A percentile compares a stretch with the other conserved stretches of the same genome.
Evolutionary conservation across 2,888 invertebrate genomes (phyloP).

Genomic region (Arctia plantaginis): DNA sequence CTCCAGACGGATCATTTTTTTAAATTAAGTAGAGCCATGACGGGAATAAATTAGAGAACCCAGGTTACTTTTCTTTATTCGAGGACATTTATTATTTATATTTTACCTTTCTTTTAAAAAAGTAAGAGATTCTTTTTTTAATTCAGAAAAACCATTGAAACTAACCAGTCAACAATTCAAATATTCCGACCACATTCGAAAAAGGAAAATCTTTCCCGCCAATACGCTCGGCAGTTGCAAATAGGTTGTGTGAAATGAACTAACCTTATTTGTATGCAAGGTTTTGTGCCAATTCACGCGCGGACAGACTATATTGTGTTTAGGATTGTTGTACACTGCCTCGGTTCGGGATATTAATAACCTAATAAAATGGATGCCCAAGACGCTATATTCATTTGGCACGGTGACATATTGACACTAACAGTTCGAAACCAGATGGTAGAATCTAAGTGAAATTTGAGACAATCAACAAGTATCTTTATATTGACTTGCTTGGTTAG

Average conservation of each 20-base stretch:
- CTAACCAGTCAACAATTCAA: neutral
- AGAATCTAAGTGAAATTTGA: neutral
- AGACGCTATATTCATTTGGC: constrained; percentile 2
- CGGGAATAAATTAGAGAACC: neutral
- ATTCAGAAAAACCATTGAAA: neutral
- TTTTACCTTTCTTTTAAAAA: neutral
- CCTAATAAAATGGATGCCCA: neutral
- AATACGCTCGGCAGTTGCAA: constrained; percentile 10
- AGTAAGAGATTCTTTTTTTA: neutral
- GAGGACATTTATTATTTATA: neutral
- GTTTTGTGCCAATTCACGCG: constrained; percentile 23
- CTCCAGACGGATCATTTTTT: neutral
- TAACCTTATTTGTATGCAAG: constrained; percentile 36
- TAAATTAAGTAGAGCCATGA: neutral
- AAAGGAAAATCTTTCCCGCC: constrained; percentile 9
- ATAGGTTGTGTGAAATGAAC: constrained; percentile 22
- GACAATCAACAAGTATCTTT: neutral
- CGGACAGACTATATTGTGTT: constrained; percentile 18
- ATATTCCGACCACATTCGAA: constrained; percentile 8
- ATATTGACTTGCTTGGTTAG: neutral
- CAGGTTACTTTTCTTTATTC: neutral
- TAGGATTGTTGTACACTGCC: constrained; percentile 12
- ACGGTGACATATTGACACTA: neutral
- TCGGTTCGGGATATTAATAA: constrained; percentile 5
- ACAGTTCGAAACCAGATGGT: neutral